Percentiles rank a stretch among this genome's conserved stretches.
Conservation (phyloP, 2,797 vertebrate species). For the Lycodopsis pacificus region DNA sequence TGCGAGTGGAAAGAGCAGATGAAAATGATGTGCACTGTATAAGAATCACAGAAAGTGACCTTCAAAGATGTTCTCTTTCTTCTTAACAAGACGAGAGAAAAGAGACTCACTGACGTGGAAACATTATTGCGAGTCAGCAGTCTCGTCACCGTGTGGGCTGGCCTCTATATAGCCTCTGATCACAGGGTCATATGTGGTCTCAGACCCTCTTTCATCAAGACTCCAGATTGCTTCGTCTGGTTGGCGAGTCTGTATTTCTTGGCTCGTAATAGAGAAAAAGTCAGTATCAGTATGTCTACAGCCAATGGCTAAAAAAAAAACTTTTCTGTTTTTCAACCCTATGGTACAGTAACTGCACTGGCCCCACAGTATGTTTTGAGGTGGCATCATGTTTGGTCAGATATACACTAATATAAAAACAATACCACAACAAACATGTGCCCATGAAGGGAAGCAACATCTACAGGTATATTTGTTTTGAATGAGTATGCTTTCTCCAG, state of each 20-base stretch:
- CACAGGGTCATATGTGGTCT: constrained; percentile 27
- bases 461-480: not conserved
- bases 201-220: constrained; percentile 17
- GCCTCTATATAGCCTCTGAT: constrained; percentile 14
- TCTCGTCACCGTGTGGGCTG: not conserved
- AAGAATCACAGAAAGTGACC: constrained; percentile 2
- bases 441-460: not conserved
- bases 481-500: constrained; percentile 61
- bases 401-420: not conserved
- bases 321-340: not conserved
- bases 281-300: constrained; percentile 1
- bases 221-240: constrained; percentile 21
- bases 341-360: not conserved
- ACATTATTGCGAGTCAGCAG: constrained; percentile 12
- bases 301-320: not conserved
- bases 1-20: not conserved
- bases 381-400: not conserved
- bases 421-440: not conserved
- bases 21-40: not conserved
- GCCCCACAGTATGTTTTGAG: not conserved
- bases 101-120: constrained; percentile 16
- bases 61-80: not conserved
- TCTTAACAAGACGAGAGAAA: constrained; percentile 28
- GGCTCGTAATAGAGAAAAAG: constrained; percentile 32
- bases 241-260: constrained; percentile 22